Evolutionary conservation across 2,888 invertebrate genomes (phyloP).

Genomic region (Luperina testacea): DNA sequence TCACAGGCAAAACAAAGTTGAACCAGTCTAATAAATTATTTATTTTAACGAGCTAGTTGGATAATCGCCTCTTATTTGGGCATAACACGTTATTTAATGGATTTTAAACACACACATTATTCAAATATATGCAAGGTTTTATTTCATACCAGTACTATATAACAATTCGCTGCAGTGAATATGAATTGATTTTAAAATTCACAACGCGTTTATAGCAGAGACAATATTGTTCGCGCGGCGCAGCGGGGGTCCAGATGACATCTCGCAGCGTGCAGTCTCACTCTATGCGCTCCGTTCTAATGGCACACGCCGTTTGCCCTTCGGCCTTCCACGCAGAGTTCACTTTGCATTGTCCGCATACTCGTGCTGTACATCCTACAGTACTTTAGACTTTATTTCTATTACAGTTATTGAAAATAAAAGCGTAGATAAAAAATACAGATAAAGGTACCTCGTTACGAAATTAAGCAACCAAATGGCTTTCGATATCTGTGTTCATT

Average conservation of each 20-base stretch:
- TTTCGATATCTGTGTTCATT: conserved; percentile 85
- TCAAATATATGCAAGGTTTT: conserved; percentile 65
- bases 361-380: conserved; percentile 66
- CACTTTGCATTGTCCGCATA: conserved; percentile 59
- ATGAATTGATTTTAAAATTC: conserved; percentile 88
- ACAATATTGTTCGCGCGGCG: conserved; percentile 89
- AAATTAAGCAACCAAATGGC: conserved; percentile 87
- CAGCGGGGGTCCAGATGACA: conserved; percentile 89
- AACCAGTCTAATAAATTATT: conserved; percentile 63
- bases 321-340: conserved; percentile 53
- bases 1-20: conserved; percentile 46
- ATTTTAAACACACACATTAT: conserved; percentile 68
- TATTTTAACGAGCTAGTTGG: conserved; percentile 64
- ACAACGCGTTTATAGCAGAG: conserved; percentile 86
- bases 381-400: conserved; percentile 79
- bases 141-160: conserved; percentile 75
- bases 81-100: conserved; percentile 70
- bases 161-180: conserved; percentile 80
- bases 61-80: conserved; percentile 69
- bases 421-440: conserved; percentile 84
- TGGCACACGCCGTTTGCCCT: conserved; percentile 44
- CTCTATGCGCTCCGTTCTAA: conserved; percentile 76
- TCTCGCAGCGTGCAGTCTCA: conserved; percentile 88
- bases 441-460: conserved; percentile 83
- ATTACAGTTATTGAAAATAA: conserved; percentile 85